phyloP scores from a whole-genome alignment of 2,888 invertebrate genomes.

The Drosophila rubida region DNA sequence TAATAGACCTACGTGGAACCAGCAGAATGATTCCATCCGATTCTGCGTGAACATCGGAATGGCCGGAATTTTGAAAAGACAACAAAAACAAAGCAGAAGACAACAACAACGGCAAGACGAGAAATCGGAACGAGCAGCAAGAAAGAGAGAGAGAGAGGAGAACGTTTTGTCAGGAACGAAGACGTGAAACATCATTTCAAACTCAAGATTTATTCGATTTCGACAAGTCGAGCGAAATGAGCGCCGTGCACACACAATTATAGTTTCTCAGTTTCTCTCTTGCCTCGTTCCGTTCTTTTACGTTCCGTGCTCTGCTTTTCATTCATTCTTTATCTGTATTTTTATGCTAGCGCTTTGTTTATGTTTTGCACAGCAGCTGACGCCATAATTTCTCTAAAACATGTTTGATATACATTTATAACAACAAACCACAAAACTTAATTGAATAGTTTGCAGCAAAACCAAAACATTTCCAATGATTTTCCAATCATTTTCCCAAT shows the following conservation, averaged over 20 bases:
- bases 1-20: slow-evolving; percentile 55
- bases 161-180: slow-evolving; percentile 26
- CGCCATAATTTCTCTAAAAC: slow-evolving; percentile 56
- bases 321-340: slow-evolving; percentile 18
- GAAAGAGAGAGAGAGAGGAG: background rate
- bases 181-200: slow-evolving; percentile 60
- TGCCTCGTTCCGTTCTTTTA: background rate
- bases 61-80: slow-evolving; percentile 43
- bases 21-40: slow-evolving; percentile 27
- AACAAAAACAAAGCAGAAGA: slow-evolving; percentile 15
- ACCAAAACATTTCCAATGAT: background rate
- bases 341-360: slow-evolving; percentile 52
- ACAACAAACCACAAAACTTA: slow-evolving; percentile 7
- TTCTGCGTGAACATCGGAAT: slow-evolving; percentile 38
- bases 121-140: background rate
- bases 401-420: slow-evolving; percentile 42
- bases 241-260: slow-evolving; percentile 30
- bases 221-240: slow-evolving; percentile 45
- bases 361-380: slow-evolving; percentile 60
- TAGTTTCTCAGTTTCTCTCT: slow-evolving; percentile 22
- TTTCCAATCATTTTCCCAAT: background rate
- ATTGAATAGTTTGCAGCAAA: slow-evolving; percentile 1
- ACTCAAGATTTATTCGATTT: slow-evolving; percentile 66
- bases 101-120: background rate
- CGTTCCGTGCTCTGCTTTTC: background rate